A percentile compares a stretch with the other conserved stretches of the same genome.
Conservation (phyloP, 2,797 vertebrate species). For the Diglossa cyanea region DNA sequence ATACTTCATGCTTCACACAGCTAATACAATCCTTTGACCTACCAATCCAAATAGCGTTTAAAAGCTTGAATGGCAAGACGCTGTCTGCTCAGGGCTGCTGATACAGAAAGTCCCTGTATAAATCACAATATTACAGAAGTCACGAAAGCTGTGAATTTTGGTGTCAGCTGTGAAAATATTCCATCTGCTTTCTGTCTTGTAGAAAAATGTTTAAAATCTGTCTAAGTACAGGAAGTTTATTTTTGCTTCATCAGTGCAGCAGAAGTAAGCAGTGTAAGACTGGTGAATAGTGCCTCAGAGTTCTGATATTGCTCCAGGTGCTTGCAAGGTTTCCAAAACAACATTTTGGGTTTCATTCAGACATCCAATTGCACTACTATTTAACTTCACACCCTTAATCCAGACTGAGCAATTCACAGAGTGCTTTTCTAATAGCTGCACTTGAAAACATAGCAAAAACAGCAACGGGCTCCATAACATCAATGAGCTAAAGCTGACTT, state of each 20-base stretch:
- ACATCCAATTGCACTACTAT: not conserved
- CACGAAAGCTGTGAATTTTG: constrained; percentile 56
- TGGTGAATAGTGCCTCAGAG: constrained; percentile 29
- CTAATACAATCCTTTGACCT: constrained; percentile 27
- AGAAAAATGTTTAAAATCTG: constrained; percentile 69
- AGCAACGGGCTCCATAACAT: not conserved
- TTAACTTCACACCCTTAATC: not conserved
- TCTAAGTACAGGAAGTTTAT: constrained; percentile 60
- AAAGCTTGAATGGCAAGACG: constrained; percentile 21
- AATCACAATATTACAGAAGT: constrained; percentile 64
- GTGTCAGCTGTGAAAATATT: constrained; percentile 72
- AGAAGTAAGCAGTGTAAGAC: constrained; percentile 34
- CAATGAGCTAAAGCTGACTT: not conserved
- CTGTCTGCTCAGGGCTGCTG: constrained; percentile 39
- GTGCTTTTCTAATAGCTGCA: not conserved
- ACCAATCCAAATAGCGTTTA: constrained; percentile 6
- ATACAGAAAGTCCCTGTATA: constrained; percentile 52
- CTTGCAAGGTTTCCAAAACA: not conserved
- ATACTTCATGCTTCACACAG: constrained; percentile 28
- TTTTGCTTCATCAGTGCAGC: constrained; percentile 48
- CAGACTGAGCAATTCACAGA: not conserved
- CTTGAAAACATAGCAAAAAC: not conserved
- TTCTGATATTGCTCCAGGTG: constrained; percentile 39
- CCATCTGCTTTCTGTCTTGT: constrained; percentile 66
- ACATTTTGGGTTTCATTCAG: constrained; percentile 8